Evolutionary conservation across 2,113 vertebrate species (phyloP).

Genomic region (Ophthalmotilapia sp.): DNA sequence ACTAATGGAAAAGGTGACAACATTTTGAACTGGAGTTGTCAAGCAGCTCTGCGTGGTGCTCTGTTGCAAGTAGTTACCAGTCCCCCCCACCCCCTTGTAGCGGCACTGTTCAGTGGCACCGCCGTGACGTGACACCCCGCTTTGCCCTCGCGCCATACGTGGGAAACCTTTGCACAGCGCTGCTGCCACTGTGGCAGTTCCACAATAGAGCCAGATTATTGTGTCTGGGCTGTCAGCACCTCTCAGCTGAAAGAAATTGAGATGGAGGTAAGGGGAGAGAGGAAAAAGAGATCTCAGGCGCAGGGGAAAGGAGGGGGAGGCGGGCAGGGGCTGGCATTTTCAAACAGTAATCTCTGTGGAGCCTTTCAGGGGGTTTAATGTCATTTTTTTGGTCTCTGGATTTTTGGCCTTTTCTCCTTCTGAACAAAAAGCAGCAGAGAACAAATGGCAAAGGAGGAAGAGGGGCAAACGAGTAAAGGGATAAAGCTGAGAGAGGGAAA

Average conservation of each 20-base stretch:
- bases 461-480: slow-evolving; percentile 5
- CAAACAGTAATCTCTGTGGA: slow-evolving; percentile 53
- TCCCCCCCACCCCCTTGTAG: neutral
- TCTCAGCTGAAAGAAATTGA: slow-evolving; percentile 55
- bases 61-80: neutral
- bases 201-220: slow-evolving; percentile 58
- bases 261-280: slow-evolving; percentile 7
- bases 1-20: slow-evolving; percentile 25
- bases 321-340: slow-evolving; percentile 51
- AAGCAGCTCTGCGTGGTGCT: neutral
- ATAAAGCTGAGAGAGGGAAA: neutral
- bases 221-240: slow-evolving; percentile 64
- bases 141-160: slow-evolving; percentile 42
- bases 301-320: neutral
- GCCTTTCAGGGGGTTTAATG: slow-evolving; percentile 56
- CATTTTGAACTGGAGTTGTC: slow-evolving; percentile 13
- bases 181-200: slow-evolving; percentile 25
- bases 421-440: slow-evolving; percentile 33
- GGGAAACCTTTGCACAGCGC: slow-evolving; percentile 45
- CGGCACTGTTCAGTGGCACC: neutral
- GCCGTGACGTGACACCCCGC: neutral
- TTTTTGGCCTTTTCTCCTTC: slow-evolving; percentile 47
- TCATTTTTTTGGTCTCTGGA: slow-evolving; percentile 62
- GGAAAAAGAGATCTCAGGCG: slow-evolving; percentile 15
- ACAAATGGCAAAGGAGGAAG: neutral